A percentile compares a stretch with the other conserved stretches of the same genome.
phyloP scores from a whole-genome alignment of 2,113 vertebrate genomes.

The Burhinus bistriatus region DNA sequence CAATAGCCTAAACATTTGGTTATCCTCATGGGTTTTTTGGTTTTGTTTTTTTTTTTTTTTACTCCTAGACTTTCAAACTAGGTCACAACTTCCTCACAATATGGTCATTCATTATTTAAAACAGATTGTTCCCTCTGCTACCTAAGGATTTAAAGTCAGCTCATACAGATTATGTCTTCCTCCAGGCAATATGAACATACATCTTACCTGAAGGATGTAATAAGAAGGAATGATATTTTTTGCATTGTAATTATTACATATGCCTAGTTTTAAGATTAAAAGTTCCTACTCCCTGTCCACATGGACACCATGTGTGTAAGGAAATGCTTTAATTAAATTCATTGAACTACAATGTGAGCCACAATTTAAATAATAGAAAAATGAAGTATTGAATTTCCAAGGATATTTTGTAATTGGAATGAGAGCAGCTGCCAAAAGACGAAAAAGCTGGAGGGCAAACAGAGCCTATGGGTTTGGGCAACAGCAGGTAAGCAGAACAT shows the following conservation, averaged over 20 bases:
- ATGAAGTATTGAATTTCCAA: constrained; percentile 54
- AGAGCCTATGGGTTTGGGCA: neutral
- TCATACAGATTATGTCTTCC: neutral
- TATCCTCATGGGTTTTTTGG: neutral
- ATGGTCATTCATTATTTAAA: neutral
- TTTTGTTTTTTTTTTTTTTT: no score
- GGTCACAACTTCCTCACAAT: neutral
- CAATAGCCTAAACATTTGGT: neutral
- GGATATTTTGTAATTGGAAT: constrained; percentile 38
- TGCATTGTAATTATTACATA: neutral
- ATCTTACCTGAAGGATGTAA: neutral
- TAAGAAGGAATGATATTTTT: neutral
- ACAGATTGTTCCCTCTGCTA: neutral
- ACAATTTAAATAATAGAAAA: constrained; percentile 60
- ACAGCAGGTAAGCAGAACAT: constrained; percentile 37
- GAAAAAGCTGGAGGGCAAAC: constrained; percentile 20
- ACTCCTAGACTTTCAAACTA: neutral
- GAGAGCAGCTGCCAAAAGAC: constrained; percentile 32
- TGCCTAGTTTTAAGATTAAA: neutral
- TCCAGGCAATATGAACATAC: neutral
- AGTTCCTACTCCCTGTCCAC: constrained; percentile 8
- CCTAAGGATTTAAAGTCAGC: neutral
- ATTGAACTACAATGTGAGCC: constrained; percentile 17
- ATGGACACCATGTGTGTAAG: constrained; percentile 54
- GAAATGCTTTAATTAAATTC: constrained; percentile 62